Base-by-base conservation (phyloP, 2,113 vertebrate species). In the Pollachius pollachius region DNA sequence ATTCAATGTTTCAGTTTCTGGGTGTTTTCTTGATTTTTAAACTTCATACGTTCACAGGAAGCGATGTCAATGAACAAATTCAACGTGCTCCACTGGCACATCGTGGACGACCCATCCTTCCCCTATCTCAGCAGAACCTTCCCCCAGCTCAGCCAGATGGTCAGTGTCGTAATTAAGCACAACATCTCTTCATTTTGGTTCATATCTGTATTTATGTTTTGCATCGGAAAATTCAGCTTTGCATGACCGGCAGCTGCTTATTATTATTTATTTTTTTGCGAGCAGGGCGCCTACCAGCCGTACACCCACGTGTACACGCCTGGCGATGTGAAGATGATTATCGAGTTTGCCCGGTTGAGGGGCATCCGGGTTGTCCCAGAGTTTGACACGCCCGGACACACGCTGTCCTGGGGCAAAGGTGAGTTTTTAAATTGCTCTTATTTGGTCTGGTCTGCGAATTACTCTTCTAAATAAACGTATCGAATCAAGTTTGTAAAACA, bases 41-140 rank as follows among this genome's bases (percentile, higher is more conserved):
- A 9, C 41, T 9, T 59, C 1, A 48, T 13, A 48, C 72, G 5
- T 85, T 5, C 79, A 25, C 89, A 99, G 97, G 96, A 99, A 87
- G 94, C 93, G 7, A 99, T 99, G 97, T 93, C 96, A 52, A 96
- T 97, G 85, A 99, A 99, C 87, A 99, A 99, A 77, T 94, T 96
- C 59, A 99, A 99, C 59, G 96, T 99, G 66, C 91, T 99, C 64
- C 97, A 99, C 89, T 99, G 97, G 97, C 97, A 99, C 81, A 93
- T 99, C 64, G 96, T 99, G 27, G 97, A 99, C 16, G 97, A 99
- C 70, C 89, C 66, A 1, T 95, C 97, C n/a, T 99, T 99, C 84
- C 97, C 97, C 1, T 99, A 94, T 76, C 82, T 96, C 85, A 99
- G 97, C 75, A 70, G 63, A 12, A 84, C 83, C 7, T 99, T 98